These are phyloP conservation scores for Podotricha telesiphe DNA, from an alignment of 2,888 invertebrate species.

Conservation along the genomic window DNA sequence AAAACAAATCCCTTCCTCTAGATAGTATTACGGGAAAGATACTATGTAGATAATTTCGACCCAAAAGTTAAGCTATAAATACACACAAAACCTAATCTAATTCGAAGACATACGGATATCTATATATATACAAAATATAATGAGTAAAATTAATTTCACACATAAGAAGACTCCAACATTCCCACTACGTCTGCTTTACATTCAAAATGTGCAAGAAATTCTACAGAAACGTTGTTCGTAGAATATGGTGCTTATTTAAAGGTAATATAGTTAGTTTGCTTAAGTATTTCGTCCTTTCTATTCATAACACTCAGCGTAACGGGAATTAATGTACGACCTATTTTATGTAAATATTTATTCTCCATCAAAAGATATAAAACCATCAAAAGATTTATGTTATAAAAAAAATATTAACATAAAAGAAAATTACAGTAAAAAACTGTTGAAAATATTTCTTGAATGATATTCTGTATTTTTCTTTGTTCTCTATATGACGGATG, in stretches of 20 bases:
- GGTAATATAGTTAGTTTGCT: slow-evolving; percentile 16
- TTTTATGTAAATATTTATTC: slow-evolving; percentile 8
- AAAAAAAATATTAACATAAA: neutral
- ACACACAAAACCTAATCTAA: neutral
- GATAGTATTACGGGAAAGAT: too few species aligned
- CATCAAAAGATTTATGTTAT: neutral
- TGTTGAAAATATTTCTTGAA: neutral
- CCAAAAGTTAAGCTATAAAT: too few species aligned
- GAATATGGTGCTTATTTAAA: slow-evolving; percentile 14
- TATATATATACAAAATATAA: neutral
- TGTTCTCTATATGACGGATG: too few species aligned
- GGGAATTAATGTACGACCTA: slow-evolving; percentile 22
- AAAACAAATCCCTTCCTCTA: too few species aligned
- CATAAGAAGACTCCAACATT: slow-evolving; percentile 1
- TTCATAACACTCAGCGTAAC: slow-evolving; percentile 20
- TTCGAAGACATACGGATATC: too few species aligned
- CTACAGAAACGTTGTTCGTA: slow-evolving; percentile 13
- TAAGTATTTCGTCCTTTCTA: slow-evolving; percentile 19
- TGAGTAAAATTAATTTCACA: slow-evolving; percentile 9
- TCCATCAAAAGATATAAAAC: neutral
- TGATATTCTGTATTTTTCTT: neutral
- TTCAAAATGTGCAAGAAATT: slow-evolving; percentile 11
- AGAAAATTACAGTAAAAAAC: neutral
- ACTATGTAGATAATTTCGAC: too few species aligned
- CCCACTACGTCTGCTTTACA: slow-evolving; percentile 16